phyloP scores from a whole-genome alignment of 1,140 invertebrate species.

The Hyphantria cunea region DNA sequence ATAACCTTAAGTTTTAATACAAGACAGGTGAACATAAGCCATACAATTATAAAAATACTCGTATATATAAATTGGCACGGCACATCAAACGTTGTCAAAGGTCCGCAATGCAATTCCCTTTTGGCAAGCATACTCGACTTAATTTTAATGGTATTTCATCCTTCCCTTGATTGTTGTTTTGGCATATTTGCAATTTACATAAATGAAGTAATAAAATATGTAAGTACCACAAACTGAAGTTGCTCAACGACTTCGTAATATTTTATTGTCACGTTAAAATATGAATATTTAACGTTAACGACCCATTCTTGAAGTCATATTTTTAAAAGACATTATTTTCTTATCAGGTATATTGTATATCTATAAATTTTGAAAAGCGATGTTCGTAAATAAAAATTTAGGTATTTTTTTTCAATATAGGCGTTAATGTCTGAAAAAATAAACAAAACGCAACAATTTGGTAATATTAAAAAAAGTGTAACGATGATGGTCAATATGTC shows the following conservation, averaged over 20 bases:
- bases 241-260: background rate
- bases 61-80: background rate
- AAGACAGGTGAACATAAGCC: background rate
- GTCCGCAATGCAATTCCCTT: conserved; percentile 49
- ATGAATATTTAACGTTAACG: background rate
- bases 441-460: too few relatives aligned
- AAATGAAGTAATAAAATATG: background rate
- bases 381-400: too few relatives aligned
- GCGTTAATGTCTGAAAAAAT: too few relatives aligned
- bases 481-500: too few relatives aligned
- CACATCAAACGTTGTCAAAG: conserved; percentile 28
- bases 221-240: conserved; percentile 3
- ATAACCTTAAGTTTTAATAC: too few relatives aligned
- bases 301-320: background rate
- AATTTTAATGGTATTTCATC: conserved; percentile 42
- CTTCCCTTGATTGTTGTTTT: background rate
- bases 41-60: background rate
- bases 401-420: too few relatives aligned
- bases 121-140: conserved; percentile 36
- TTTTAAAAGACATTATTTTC: background rate
- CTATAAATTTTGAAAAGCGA: too few relatives aligned
- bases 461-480: too few relatives aligned
- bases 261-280: conserved; percentile 11
- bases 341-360: too few relatives aligned
- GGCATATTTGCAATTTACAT: too few relatives aligned